Base-by-base conservation (phyloP, 2,888 invertebrate genomes). In the Ormyrus pomaceus region DNA sequence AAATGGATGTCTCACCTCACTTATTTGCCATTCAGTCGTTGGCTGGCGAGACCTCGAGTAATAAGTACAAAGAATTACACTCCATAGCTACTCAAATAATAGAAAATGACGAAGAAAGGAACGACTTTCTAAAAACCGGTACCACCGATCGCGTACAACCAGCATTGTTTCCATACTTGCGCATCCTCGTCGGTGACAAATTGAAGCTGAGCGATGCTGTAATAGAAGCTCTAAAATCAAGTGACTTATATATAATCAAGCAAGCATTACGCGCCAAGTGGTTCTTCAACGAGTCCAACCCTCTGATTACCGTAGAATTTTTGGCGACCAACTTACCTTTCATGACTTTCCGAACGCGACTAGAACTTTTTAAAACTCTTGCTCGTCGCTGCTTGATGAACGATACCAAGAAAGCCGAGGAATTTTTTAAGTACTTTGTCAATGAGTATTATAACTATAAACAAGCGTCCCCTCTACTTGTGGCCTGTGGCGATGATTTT, bases 21-120 rank as follows among this genome's bases (percentile, higher is more conserved):
- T 64, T 90, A 50, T 66, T 84, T 1, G 88, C 87, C 2, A 88
- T 90, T 71, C 89, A 90, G 75, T 55, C 77, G 6, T 51, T 90
- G n/a, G 82, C 85, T 0, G 90, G 90, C 0, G 34, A 69, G 0
- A 87, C 84, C 0, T 85, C 87, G 0, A 81, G 83, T 5, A 84
- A 89, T 19, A 90, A 90, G 59, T 84, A 81, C 56, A 80, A 61
- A 72, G 83, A 84, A 56, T 83, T 90, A 6, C 84, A 86, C 73
- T 61, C 83, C 0, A 84, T 86, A 3, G 82, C 78, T n/a, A 68
- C 69, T 5, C 53, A 79, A n/a, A 77, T 84, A 1, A 66, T 75
- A 1, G 13, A 62, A 7, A 56, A 70, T 34, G 64, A 55, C 2
- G 9, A 56, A 13, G 80, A 77, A n/a, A 53, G 13, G 2, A 50